These are phyloP conservation scores for Microctonus aethiopoides DNA, from an alignment of 2,888 invertebrate genomes.

Conservation along the genomic window DNA sequence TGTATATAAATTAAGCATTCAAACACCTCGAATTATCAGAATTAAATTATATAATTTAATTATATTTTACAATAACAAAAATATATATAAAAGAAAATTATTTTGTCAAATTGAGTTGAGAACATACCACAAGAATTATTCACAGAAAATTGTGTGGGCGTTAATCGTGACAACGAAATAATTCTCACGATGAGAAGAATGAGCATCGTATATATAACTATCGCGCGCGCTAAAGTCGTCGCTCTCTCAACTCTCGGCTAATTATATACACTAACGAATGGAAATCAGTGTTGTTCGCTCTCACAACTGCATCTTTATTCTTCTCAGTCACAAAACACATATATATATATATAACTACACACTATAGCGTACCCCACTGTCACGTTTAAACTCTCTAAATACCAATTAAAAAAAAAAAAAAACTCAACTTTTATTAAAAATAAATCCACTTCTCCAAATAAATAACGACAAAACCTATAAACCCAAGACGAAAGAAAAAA, in stretches of 20 bases:
- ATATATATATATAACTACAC: no score
- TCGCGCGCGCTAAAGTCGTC: conserved; percentile 15
- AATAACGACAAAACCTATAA: not conserved
- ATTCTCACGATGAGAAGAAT: conserved; percentile 28
- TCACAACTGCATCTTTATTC: conserved; percentile 23
- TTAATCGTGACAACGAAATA: conserved; percentile 21
- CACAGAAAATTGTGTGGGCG: conserved; percentile 6
- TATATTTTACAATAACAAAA: no score
- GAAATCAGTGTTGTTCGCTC: no score
- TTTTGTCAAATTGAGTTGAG: not conserved
- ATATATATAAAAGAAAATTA: not conserved
- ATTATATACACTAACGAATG: conserved; percentile 53
- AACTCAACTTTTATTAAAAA: no score
- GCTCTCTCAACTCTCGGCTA: conserved; percentile 44
- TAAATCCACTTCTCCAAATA: no score
- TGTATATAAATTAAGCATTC: not conserved
- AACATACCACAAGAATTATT: not conserved
- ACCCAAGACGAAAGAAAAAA: not conserved
- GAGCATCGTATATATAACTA: conserved; percentile 1
- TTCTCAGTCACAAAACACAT: no score
- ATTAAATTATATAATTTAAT: no score
- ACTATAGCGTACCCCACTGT: no score
- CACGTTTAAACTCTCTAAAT: conserved; percentile 18
- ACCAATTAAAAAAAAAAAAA: not conserved
- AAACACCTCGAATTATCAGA: not conserved